phyloP scores from a whole-genome alignment of 2,797 vertebrate genomes.

The Spea hammondii region DNA sequence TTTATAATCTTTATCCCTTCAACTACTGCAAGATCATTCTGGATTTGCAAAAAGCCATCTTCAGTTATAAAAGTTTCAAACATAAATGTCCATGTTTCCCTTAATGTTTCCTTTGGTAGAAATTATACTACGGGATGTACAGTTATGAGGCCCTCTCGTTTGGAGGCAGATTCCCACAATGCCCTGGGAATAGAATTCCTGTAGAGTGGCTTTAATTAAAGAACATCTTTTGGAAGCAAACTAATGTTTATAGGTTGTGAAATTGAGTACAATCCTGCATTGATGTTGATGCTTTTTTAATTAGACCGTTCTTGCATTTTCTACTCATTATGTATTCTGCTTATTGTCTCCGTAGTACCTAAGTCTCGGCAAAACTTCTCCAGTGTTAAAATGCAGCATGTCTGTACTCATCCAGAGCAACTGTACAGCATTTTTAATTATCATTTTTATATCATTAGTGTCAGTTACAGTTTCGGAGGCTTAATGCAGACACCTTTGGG shows the following conservation, averaged over 20 bases:
- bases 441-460: constrained; percentile 50
- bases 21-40: constrained; percentile 12
- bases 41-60: constrained; percentile 9
- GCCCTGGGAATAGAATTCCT: constrained; percentile 27
- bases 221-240: constrained; percentile 40
- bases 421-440: constrained; percentile 39
- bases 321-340: constrained; percentile 44
- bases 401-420: constrained; percentile 6
- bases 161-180: constrained; percentile 28
- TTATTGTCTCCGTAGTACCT: constrained; percentile 48
- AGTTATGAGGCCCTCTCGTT: constrained; percentile 12
- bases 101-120: not conserved
- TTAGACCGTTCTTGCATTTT: constrained; percentile 45
- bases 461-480: constrained; percentile 21
- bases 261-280: constrained; percentile 44
- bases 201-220: constrained; percentile 49
- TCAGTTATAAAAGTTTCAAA: constrained; percentile 19
- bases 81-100: constrained; percentile 5
- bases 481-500: constrained; percentile 39
- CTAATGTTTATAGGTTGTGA: constrained; percentile 49
- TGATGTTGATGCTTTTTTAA: constrained; percentile 52
- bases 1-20: constrained; percentile 14
- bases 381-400: constrained; percentile 24
- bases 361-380: constrained; percentile 42
- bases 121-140: constrained; percentile 16